Base-by-base conservation (phyloP, 2,797 vertebrate species). In the Chelon auratus region DNA sequence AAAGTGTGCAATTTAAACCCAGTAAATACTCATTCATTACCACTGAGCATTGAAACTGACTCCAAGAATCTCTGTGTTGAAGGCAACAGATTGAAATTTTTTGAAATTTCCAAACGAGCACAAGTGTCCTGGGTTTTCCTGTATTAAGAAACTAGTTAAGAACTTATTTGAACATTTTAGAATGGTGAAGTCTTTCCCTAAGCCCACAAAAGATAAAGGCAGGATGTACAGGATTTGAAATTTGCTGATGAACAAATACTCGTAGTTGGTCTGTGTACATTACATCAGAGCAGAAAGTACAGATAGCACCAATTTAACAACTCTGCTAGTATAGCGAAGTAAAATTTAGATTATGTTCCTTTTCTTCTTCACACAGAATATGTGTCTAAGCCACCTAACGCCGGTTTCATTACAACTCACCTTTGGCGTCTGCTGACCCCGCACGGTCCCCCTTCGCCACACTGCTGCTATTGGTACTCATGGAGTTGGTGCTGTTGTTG, bases 401-500 rank as follows among this genome's bases (percentile, higher is more conserved):
- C 0, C 30, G 13, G 33, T 22, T 26, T 47, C 0, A 13, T 37
- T 0, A 8, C 1, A 17, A 42, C 92, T 85, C 68, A 94, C 95
- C 93, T 94, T 95, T 95, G 81, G 93, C 88, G n/a, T 95, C 94
- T 9, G 93, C 87, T 20, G 92, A 82, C 47, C 75, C 91, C 62
- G 62, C 69, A 0, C 93, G 90, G 2, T 93, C 92, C 24, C 74
- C 89, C 72, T 94, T 93, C 2, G 89, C 78, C 26, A 80, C 92
- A 92, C 94, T 72, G 40, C 94, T 93, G 90, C 88, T 95, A 92
- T 94, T 96, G 94, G 96, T 96, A 94, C 94, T 89, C 0, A 94
- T 91, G 82, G 96, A 96, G 94, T 95, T 89, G 52, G 92, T 93
- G 91, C 91, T 95, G 93, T 94, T 96, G 94, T 96, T 98, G 87